Evolutionary conservation across 2,888 invertebrate species (phyloP).

Genomic region (Ganaspis brasiliensis): DNA sequence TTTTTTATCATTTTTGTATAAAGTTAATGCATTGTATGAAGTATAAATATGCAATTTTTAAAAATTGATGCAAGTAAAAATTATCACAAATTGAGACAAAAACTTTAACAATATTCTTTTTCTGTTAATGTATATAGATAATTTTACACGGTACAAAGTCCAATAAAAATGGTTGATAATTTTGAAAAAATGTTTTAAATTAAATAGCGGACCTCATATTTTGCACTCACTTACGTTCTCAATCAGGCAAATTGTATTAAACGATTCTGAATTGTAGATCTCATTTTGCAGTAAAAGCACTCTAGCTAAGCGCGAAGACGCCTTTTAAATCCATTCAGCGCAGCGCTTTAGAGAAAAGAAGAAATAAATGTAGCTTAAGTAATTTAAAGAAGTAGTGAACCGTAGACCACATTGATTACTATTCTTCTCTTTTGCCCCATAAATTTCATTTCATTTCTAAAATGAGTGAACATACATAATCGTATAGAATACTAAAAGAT

Average conservation of each 20-base stretch:
- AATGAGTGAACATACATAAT: background rate
- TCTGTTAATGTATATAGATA: no score
- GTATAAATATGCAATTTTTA: no score
- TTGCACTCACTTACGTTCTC: background rate
- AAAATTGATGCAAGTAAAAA: no score
- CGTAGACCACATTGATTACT: constrained; percentile 36
- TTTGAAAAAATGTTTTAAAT: no score
- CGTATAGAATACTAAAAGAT: background rate
- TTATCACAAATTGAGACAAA: no score
- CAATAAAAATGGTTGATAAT: no score
- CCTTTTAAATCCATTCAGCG: constrained; percentile 28
- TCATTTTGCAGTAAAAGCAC: constrained; percentile 31
- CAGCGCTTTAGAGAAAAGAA: background rate
- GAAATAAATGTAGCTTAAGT: constrained; percentile 32
- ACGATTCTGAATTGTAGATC: constrained; percentile 28
- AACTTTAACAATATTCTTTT: no score
- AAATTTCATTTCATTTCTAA: constrained; percentile 4
- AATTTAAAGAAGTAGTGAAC: constrained; percentile 19
- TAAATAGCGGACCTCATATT: no score
- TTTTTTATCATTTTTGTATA: no score
- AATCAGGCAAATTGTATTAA: constrained; percentile 32
- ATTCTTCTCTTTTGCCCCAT: constrained; percentile 2
- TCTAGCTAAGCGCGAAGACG: constrained; percentile 18
- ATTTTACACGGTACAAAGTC: no score
- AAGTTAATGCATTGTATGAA: no score